Percentiles rank a stretch among this genome's conserved stretches.
phyloP scores from a whole-genome alignment of 2,888 invertebrate species.

The Entomobrya multifasciata region DNA sequence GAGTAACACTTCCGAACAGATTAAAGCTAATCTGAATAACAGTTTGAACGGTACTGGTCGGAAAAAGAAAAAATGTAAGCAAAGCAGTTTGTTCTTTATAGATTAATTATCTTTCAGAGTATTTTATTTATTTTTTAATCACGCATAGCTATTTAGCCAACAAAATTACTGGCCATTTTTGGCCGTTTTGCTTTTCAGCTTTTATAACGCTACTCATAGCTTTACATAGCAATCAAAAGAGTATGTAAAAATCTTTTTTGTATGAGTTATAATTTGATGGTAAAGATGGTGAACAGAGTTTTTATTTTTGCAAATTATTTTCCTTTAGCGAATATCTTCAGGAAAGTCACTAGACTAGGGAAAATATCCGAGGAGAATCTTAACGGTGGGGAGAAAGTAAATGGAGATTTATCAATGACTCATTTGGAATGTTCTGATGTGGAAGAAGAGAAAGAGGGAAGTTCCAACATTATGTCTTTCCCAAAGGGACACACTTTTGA shows the following conservation, averaged over 20 bases:
- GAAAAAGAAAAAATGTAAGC: conserved; percentile 74
- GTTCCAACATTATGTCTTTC: neutral
- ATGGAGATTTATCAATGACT: conserved; percentile 44
- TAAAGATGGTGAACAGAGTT: too few species aligned
- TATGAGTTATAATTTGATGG: neutral
- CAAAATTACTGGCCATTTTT: neutral
- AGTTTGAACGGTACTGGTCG: conserved; percentile 71
- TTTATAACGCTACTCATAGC: conserved; percentile 2
- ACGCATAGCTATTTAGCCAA: neutral
- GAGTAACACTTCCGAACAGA: conserved; percentile 72
- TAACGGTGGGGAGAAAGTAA: conserved; percentile 58
- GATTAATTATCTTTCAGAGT: conserved; percentile 27
- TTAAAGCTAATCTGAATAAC: conserved; percentile 71
- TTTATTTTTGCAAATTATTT: neutral
- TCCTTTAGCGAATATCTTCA: conserved; percentile 79
- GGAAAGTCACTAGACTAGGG: conserved; percentile 77
- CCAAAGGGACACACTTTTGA: neutral
- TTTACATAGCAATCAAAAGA: too few species aligned
- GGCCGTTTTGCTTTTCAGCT: conserved; percentile 5
- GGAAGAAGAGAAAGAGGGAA: conserved; percentile 43
- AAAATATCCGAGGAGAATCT: conserved; percentile 78
- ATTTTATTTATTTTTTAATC: neutral
- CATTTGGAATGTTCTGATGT: conserved; percentile 58
- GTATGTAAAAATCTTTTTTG: neutral
- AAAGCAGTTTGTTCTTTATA: conserved; percentile 31